Percentiles rank a stretch among this genome's conserved stretches.
Conservation (phyloP, 53 echinoderm and acorn worm species). For the Astropecten irregularis region DNA sequence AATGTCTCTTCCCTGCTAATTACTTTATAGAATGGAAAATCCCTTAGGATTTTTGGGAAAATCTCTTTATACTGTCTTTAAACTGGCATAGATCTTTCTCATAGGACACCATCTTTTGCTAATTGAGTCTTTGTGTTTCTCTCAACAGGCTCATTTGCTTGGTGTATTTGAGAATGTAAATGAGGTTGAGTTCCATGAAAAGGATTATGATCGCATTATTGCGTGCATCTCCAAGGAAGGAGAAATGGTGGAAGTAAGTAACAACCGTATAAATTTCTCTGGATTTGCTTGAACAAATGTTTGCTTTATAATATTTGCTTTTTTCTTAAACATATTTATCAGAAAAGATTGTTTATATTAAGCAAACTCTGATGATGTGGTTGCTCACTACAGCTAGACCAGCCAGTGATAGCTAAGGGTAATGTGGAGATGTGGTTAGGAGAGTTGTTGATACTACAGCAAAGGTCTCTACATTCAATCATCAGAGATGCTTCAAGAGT, state of each 20-base stretch:
- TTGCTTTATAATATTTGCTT: not conserved
- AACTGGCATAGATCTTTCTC: too few species aligned
- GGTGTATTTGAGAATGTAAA: conserved; percentile 99
- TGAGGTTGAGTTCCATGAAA: conserved; percentile 96
- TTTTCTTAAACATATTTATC: not conserved
- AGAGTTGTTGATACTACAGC: conserved; percentile 79
- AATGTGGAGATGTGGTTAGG: conserved; percentile 98
- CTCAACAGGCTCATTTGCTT: conserved; percentile 82
- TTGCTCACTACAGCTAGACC: conserved; percentile 77
- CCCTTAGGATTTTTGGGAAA: not conserved
- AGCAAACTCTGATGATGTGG: not conserved
- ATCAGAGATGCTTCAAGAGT: conserved; percentile 87
- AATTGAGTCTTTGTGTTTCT: too few species aligned
- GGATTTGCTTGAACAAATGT: not conserved
- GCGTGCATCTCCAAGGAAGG: conserved; percentile 92
- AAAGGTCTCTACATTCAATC: conserved; percentile 83
- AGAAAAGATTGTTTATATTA: not conserved
- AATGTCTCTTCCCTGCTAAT: not conserved
- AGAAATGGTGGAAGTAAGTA: conserved; percentile 89
- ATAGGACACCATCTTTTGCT: too few species aligned
- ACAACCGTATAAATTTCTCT: too few species aligned
- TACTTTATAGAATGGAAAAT: not conserved
- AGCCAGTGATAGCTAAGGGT: conserved; percentile 92
- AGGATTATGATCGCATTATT: conserved; percentile 94
- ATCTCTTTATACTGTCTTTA: too few species aligned